Percentiles rank a stretch among this genome's conserved stretches.
These are phyloP conservation scores for Panurus biarmicus DNA, from an alignment of 2,113 vertebrate genomes.

Conservation along the genomic window DNA sequence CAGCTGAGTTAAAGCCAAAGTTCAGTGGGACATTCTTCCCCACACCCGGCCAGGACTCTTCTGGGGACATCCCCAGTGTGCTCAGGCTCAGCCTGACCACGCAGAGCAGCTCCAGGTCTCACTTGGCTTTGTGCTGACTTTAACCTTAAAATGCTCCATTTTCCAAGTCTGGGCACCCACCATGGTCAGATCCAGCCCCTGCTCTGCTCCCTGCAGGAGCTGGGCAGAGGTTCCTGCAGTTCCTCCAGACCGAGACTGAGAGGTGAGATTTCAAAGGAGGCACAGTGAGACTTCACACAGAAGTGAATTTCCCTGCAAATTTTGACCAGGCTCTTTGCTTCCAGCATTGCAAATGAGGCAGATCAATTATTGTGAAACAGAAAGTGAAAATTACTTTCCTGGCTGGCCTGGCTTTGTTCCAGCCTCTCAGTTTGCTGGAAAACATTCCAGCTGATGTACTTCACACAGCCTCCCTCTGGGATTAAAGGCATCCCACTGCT, in stretches of 20 bases:
- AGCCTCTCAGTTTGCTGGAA: neutral
- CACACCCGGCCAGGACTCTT: neutral
- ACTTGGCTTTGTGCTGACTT: neutral
- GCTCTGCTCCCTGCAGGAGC: neutral
- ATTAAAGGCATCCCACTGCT: neutral
- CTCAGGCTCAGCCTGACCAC: neutral
- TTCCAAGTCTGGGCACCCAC: neutral
- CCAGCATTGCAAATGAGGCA: neutral
- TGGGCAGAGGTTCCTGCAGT: neutral
- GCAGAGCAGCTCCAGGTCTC: neutral
- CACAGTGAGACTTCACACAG: neutral
- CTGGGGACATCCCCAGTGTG: neutral
- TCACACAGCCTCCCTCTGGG: neutral
- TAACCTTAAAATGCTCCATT: neutral
- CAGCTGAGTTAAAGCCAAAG: neutral
- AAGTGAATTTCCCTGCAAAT: neutral
- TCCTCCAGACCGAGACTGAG: neutral
- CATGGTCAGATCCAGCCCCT: neutral
- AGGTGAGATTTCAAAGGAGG: neutral
- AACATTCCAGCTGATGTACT: neutral
- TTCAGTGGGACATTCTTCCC: neutral
- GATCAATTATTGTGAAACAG: neutral
- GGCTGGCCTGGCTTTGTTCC: neutral
- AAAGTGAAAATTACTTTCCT: neutral
- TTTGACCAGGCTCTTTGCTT: neutral